Conservation (phyloP, 2,797 vertebrate genomes). For the Acanthopagrus latus region DNA sequence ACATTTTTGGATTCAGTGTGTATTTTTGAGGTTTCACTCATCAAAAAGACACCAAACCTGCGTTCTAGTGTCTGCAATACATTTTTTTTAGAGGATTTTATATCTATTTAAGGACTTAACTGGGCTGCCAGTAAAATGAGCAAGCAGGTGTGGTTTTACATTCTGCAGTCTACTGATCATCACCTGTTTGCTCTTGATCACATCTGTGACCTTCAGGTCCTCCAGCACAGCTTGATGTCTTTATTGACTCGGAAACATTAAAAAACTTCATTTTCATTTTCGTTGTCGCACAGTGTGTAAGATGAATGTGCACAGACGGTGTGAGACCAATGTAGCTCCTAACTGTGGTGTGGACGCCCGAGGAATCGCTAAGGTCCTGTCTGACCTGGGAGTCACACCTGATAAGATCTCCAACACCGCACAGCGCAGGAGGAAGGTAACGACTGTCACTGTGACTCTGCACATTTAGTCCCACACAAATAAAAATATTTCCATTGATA, state of each 20-base stretch:
- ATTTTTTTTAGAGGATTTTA: not conserved
- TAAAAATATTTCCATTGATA: not conserved
- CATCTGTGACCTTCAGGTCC: not conserved
- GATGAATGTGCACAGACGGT: conserved; percentile 99
- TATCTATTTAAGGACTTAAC: not conserved
- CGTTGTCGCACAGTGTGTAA: conserved; percentile 91
- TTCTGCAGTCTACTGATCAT: not conserved
- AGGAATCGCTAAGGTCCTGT: conserved; percentile 97
- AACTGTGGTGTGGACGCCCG: conserved; percentile 98
- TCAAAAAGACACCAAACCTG: not conserved
- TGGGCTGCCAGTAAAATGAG: not conserved
- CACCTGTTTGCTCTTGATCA: not conserved
- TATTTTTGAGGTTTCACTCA: too few relatives aligned
- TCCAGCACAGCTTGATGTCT: not conserved
- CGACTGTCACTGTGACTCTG: not conserved
- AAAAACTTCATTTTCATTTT: not conserved
- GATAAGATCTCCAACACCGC: conserved; percentile 98
- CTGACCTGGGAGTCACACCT: conserved; percentile 97
- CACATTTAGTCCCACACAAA: not conserved
- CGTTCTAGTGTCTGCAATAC: not conserved
- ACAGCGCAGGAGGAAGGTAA: conserved; percentile 97
- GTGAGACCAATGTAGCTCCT: conserved; percentile 97
- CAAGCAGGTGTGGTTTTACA: not conserved
- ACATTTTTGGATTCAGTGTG: too few relatives aligned
- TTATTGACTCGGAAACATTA: not conserved